phyloP scores from a whole-genome alignment of 1,140 invertebrate genomes.

The Aethina tumida region DNA sequence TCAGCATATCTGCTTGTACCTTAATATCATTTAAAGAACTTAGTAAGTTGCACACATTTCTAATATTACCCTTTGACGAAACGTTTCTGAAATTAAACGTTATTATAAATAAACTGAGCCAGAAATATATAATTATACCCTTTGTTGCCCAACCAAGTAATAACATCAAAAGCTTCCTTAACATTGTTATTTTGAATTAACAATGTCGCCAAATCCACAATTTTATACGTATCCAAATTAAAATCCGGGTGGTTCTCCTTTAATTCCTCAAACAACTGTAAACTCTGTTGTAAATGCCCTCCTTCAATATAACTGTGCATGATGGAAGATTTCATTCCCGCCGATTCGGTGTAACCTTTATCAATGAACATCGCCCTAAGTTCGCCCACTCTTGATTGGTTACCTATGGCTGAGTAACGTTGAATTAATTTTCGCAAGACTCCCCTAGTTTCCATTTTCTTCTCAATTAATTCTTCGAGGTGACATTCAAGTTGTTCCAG shows the following conservation, averaged over 20 bases:
- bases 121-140: conserved; percentile 25
- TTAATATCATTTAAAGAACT: conserved; percentile 30
- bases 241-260: conserved; percentile 37
- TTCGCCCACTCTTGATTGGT: conserved; percentile 38
- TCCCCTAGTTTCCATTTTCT: conserved; percentile 45
- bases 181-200: conserved; percentile 40
- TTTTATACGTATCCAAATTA: conserved; percentile 44
- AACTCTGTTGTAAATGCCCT: conserved; percentile 39
- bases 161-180: conserved; percentile 38
- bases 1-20: conserved; percentile 36
- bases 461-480: conserved; percentile 41
- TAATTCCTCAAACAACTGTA: conserved; percentile 37
- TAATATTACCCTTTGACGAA: conserved; percentile 28
- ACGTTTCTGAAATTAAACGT: conserved; percentile 13
- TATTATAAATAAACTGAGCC: conserved; percentile 1
- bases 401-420: conserved; percentile 37
- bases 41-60: conserved; percentile 43
- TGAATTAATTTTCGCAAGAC: conserved; percentile 43
- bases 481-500: conserved; percentile 41
- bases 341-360: conserved; percentile 37
- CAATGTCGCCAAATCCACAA: conserved; percentile 43
- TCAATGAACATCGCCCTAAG: conserved; percentile 38
- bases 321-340: conserved; percentile 44
- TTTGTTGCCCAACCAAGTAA: conserved; percentile 34
- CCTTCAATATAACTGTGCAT: conserved; percentile 42